Evolutionary conservation across 1,140 invertebrate genomes (phyloP).

Genomic region (Nebria ingens): DNA sequence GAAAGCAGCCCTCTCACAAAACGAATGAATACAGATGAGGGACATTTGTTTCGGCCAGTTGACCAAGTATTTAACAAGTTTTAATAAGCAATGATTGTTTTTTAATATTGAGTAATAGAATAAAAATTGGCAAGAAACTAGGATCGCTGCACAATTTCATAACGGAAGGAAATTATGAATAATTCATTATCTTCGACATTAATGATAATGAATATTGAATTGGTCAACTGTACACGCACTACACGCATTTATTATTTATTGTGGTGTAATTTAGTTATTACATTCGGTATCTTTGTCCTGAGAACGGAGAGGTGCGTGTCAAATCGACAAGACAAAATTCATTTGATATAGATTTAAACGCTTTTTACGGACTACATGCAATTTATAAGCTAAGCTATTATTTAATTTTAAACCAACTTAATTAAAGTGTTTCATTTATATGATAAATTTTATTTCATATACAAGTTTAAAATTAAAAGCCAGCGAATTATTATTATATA

Average conservation of each 20-base stretch:
- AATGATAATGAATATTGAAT: not conserved
- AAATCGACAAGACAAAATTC: not conserved
- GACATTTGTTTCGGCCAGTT: not conserved
- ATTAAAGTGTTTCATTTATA: too few species aligned
- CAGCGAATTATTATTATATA: too few species aligned
- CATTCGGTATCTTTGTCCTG: not conserved
- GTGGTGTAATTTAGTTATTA: not conserved
- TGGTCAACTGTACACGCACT: not conserved
- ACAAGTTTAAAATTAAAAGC: too few species aligned
- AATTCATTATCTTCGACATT: not conserved
- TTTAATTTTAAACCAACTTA: too few species aligned
- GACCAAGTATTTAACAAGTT: not conserved
- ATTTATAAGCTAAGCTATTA: too few species aligned
- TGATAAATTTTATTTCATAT: too few species aligned
- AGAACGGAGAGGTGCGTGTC: not conserved
- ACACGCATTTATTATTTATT: not conserved
- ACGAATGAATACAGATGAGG: conserved; percentile 5
- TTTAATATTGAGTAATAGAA: not conserved
- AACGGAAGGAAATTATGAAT: not conserved
- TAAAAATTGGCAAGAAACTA: too few species aligned
- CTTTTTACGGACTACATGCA: too few species aligned
- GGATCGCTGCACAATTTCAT: not conserved
- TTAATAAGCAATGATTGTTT: not conserved
- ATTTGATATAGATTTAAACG: not conserved
- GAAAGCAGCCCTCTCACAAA: not conserved